Conservation (phyloP, 1,140 invertebrate genomes). For the Drosophila athabasca region DNA sequence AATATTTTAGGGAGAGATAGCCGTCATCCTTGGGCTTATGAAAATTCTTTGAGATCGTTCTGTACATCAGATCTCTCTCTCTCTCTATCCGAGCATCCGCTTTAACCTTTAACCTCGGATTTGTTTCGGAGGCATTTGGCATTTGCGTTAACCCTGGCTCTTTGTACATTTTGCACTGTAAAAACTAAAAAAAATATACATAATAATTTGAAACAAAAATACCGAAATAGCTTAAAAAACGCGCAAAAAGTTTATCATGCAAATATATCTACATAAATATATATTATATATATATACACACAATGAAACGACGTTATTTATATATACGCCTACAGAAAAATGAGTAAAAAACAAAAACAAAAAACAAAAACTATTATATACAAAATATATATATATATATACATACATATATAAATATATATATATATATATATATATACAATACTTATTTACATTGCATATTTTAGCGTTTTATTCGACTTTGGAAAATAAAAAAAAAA, state of each 20-base stretch:
- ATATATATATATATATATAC: conserved; percentile 55
- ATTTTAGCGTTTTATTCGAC: conserved; percentile 75
- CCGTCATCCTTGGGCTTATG: too few relatives aligned
- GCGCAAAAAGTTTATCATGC: conserved; percentile 61
- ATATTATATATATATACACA: conserved; percentile 48
- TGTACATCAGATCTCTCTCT: background rate
- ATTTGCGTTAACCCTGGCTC: conserved; percentile 23
- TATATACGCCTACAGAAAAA: conserved; percentile 63
- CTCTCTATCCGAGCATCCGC: background rate
- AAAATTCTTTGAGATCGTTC: background rate
- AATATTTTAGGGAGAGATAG: too few relatives aligned
- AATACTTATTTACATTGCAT: conserved; percentile 74
- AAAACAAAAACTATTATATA: conserved; percentile 67
- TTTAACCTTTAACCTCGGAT: background rate
- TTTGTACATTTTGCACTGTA: conserved; percentile 63
- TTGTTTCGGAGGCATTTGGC: conserved; percentile 8
- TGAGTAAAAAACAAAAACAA: conserved; percentile 36
- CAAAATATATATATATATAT: conserved; percentile 50
- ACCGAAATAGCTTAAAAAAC: conserved; percentile 19
- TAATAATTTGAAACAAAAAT: conserved; percentile 48
- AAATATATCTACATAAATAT: conserved; percentile 39
- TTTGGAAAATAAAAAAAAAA: conserved; percentile 42
- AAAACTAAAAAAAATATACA: conserved; percentile 38
- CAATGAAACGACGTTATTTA: conserved; percentile 63
- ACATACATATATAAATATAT: conserved; percentile 53